Conservation (phyloP, 2,888 invertebrate species). For the Glyphotaelius pellucidus region DNA sequence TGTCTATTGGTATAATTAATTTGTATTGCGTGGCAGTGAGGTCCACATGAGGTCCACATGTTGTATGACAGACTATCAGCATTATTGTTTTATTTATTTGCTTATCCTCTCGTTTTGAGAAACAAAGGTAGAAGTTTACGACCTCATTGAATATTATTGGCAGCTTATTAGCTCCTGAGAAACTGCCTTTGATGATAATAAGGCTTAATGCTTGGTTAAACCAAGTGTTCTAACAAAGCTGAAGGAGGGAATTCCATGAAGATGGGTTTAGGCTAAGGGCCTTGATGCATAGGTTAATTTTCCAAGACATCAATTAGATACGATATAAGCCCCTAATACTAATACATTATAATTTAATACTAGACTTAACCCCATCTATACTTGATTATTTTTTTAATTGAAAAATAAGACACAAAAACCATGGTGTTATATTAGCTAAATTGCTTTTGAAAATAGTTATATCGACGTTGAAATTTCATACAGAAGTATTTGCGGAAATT, state of each 20-base stretch:
- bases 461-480: too few relatives aligned
- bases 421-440: too few relatives aligned
- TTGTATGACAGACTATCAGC: not conserved
- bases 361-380: too few relatives aligned
- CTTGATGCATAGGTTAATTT: not conserved
- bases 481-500: too few relatives aligned
- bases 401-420: too few relatives aligned
- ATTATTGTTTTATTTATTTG: not conserved
- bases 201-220: not conserved
- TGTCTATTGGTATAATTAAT: too few relatives aligned
- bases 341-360: not conserved
- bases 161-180: not conserved
- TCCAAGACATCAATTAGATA: not conserved
- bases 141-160: not conserved
- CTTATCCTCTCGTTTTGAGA: not conserved
- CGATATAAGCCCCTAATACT: not conserved
- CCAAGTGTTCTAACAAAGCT: not conserved
- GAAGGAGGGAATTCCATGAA: not conserved
- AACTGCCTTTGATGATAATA: not conserved
- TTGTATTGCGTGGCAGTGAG: too few relatives aligned
- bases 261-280: not conserved
- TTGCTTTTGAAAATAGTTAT: too few relatives aligned
- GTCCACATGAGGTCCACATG: too few relatives aligned
- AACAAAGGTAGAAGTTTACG: not conserved
- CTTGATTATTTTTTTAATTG: too few relatives aligned